These are phyloP conservation scores for Pipistrellus pipistrellus DNA, from an alignment of 2,797 vertebrate genomes.

Conservation along the genomic window DNA sequence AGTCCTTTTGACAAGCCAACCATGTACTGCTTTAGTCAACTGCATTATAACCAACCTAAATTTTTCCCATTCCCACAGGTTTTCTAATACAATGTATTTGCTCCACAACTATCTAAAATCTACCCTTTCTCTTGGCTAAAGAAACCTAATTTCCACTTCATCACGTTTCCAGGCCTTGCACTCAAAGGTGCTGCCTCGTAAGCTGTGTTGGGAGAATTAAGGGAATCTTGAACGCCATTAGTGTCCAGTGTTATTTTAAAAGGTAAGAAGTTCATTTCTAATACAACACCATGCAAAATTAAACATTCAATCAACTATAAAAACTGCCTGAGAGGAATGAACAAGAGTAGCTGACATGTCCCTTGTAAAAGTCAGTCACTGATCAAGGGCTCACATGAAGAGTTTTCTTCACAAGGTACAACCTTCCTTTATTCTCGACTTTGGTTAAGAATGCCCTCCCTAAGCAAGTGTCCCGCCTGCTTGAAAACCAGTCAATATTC, in stretches of 20 bases:
- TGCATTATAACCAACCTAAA: conserved; percentile 74
- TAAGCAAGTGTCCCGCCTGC: conserved; percentile 36
- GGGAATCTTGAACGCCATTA: conserved; percentile 12
- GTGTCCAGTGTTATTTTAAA: conserved; percentile 75
- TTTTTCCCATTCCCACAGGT: conserved; percentile 65
- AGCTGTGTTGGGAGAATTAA: conserved; percentile 44
- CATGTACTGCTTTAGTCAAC: conserved; percentile 66
- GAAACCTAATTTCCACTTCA: conserved; percentile 49
- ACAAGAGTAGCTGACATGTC: background rate
- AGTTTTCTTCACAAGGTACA: conserved; percentile 47
- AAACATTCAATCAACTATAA: conserved; percentile 69
- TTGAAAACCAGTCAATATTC: conserved; percentile 79
- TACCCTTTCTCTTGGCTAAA: conserved; percentile 36
- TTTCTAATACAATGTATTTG: conserved; percentile 49
- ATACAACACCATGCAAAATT: conserved; percentile 74
- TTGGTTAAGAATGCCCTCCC: conserved; percentile 1
- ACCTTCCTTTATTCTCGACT: conserved; percentile 62
- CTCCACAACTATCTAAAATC: conserved; percentile 58
- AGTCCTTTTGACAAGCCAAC: conserved; percentile 65
- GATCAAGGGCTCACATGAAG: background rate
- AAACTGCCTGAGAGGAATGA: conserved; percentile 66
- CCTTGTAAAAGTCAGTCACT: conserved; percentile 47
- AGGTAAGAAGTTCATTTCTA: conserved; percentile 60
- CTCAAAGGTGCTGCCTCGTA: conserved; percentile 49
- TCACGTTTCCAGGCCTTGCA: conserved; percentile 46